Conservation (phyloP, 2,888 invertebrate genomes). For the Polydrusus cervinus region DNA sequence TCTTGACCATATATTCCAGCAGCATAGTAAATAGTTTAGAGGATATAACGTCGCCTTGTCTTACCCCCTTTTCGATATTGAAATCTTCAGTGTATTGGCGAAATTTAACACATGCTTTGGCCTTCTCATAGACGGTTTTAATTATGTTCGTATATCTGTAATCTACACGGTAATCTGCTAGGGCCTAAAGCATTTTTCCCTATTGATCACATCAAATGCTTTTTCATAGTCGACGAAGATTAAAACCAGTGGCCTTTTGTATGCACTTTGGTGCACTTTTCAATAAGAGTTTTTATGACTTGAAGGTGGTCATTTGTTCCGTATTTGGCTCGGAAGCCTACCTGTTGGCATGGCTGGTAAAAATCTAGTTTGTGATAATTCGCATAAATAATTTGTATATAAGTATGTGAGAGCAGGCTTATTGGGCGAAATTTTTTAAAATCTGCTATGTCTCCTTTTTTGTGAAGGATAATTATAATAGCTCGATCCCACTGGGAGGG, state of each 20-base stretch:
- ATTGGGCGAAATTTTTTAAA: background rate
- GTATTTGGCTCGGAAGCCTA: background rate
- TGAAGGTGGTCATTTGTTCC: background rate
- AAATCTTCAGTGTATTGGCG: conserved; percentile 17
- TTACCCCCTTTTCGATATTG: conserved; percentile 20
- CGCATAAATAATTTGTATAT: background rate
- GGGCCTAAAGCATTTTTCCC: too few relatives aligned
- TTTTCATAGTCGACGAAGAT: background rate
- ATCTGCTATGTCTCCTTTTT: background rate
- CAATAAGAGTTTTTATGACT: background rate
- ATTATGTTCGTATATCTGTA: conserved; percentile 22
- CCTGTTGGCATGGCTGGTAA: background rate
- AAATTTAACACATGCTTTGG: conserved; percentile 26
- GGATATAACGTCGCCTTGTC: conserved; percentile 18
- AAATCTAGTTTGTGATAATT: background rate
- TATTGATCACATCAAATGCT: background rate
- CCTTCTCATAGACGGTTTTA: conserved; percentile 26
- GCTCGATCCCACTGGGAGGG: background rate
- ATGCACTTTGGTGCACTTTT: background rate
- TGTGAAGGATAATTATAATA: background rate
- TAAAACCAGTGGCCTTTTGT: background rate
- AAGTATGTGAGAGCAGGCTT: background rate
- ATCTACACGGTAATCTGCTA: background rate
- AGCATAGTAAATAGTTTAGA: conserved; percentile 29
- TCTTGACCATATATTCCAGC: conserved; percentile 3